A percentile compares a stretch with the other conserved stretches of the same genome.
Conservation (phyloP, 2,888 invertebrate genomes). For the Helicoverpa assulta region DNA sequence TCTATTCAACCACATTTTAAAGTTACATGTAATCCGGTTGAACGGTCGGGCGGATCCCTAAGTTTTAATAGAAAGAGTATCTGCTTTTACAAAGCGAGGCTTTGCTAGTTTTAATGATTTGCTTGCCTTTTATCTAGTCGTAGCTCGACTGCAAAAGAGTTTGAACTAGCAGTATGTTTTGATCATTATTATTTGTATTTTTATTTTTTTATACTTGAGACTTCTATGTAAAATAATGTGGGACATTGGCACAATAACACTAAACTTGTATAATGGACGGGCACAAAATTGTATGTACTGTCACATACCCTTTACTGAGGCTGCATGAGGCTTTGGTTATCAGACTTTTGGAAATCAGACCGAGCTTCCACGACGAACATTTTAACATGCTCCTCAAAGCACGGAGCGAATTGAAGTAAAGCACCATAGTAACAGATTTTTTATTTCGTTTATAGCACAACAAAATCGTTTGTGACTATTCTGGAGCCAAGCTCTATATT, state of each 20-base stretch:
- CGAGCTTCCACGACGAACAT: no score
- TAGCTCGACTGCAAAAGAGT: constrained; percentile 3
- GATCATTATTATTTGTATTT: not conserved
- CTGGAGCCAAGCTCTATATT: not conserved
- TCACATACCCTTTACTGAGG: no score
- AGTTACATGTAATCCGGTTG: constrained; percentile 76
- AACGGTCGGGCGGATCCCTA: constrained; percentile 61
- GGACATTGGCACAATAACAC: no score
- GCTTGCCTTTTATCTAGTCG: constrained; percentile 43
- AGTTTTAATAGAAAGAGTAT: constrained; percentile 70
- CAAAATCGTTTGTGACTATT: not conserved
- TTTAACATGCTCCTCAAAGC: no score
- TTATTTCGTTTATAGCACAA: no score
- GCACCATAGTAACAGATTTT: no score
- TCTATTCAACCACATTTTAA: constrained; percentile 73
- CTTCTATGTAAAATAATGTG: no score
- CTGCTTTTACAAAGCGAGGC: constrained; percentile 65
- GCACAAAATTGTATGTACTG: no score
- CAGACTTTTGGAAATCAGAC: no score
- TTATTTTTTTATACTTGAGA: not conserved
- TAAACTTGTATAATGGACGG: no score
- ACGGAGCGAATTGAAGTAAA: no score
- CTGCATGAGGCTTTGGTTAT: no score
- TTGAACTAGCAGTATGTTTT: not conserved
- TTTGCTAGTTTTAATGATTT: constrained; percentile 64